phyloP scores from a whole-genome alignment of 2,113 vertebrate species.

The Engraulis encrasicolus region DNA sequence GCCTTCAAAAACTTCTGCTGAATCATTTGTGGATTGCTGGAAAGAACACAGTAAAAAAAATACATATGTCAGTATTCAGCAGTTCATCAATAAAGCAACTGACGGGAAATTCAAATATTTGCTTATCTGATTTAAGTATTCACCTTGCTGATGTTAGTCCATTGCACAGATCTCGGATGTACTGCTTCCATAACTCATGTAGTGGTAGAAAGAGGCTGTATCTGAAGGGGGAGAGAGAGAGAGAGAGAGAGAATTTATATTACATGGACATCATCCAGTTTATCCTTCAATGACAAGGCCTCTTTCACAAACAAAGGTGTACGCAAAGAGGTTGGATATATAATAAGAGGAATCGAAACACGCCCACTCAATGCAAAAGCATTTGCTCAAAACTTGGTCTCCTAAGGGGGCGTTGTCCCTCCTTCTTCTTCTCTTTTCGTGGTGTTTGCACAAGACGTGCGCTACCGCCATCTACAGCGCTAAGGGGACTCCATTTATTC shows the following conservation, averaged over 20 bases:
- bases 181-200: conserved; percentile 91
- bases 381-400: no score
- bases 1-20: conserved; percentile 92
- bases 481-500: no score
- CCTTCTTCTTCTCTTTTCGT: no score
- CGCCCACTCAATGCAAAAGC: no score
- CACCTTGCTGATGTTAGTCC: conserved; percentile 83
- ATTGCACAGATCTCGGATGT: conserved; percentile 84
- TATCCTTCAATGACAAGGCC: background rate
- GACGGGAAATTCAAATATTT: background rate
- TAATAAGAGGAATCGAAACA: no score
- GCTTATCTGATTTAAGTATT: background rate
- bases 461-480: no score
- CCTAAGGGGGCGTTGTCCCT: no score
- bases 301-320: no score
- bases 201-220: conserved; percentile 89
- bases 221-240: conserved; percentile 62
- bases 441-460: no score
- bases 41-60: conserved; percentile 9
- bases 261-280: background rate
- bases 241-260: no score
- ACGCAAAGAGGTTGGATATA: no score
- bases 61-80: background rate
- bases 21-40: conserved; percentile 83
- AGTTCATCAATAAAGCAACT: background rate